phyloP scores from a whole-genome alignment of 2,888 invertebrate genomes.

The Pollenia amentaria region DNA sequence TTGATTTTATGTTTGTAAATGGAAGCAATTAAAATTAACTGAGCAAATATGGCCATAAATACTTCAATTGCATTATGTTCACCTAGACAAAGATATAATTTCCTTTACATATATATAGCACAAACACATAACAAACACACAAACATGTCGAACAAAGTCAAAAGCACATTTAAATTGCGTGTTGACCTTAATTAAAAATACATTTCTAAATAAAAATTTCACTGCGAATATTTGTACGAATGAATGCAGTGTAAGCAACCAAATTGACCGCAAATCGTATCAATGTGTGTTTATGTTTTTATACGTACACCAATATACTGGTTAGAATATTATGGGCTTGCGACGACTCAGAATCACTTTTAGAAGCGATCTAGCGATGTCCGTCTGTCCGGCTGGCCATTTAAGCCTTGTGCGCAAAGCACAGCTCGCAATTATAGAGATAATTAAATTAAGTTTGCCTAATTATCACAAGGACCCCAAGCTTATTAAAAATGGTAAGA shows the following conservation, averaged over 20 bases:
- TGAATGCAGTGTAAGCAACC: neutral
- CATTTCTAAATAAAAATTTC: constrained; percentile 56
- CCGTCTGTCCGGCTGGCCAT: no score
- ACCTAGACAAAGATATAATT: neutral
- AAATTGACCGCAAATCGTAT: constrained; percentile 41
- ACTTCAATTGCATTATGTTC: constrained; percentile 51
- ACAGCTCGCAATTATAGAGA: no score
- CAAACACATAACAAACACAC: neutral
- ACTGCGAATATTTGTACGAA: neutral
- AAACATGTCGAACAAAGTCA: neutral
- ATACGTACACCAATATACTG: no score
- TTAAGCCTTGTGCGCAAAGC: no score
- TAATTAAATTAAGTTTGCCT: no score
- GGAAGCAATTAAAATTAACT: constrained; percentile 56
- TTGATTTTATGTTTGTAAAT: constrained; percentile 3
- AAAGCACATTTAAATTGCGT: constrained; percentile 56
- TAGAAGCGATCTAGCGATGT: no score
- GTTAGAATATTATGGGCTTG: no score
- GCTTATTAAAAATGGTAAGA: no score
- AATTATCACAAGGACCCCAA: no score
- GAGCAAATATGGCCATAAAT: constrained; percentile 60
- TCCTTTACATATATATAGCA: no score
- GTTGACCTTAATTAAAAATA: constrained; percentile 69
- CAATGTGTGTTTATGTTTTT: neutral
- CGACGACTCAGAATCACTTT: no score